Conservation (phyloP, 2,888 invertebrate species). For the Electrophaes corylata region DNA sequence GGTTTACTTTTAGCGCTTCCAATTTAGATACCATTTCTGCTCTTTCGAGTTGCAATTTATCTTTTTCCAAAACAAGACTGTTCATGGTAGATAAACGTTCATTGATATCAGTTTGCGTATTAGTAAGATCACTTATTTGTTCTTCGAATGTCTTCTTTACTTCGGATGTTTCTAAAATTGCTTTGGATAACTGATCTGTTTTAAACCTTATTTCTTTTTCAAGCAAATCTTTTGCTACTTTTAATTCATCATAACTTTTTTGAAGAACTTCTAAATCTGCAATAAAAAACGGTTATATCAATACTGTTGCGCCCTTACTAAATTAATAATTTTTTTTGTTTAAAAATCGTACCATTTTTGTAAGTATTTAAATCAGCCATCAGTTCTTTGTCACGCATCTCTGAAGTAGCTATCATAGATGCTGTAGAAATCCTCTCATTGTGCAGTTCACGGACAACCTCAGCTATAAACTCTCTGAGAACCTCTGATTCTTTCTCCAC, state of each 20-base stretch:
- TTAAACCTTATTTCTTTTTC: conserved; percentile 38
- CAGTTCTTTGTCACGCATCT: conserved; percentile 43
- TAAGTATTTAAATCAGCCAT: conserved; percentile 38
- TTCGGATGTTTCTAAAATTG: conserved; percentile 39
- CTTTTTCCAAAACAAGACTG: conserved; percentile 52
- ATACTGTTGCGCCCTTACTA: conserved; percentile 8
- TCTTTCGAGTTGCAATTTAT: conserved; percentile 35
- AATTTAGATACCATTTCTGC: conserved; percentile 30
- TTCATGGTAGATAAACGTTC: conserved; percentile 42
- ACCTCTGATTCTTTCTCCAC: conserved; percentile 37
- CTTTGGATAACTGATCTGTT: conserved; percentile 39
- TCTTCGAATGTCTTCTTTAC: conserved; percentile 46
- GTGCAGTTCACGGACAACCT: conserved; percentile 40
- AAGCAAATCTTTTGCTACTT: conserved; percentile 37
- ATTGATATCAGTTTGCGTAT: conserved; percentile 46
- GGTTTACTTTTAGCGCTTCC: conserved; percentile 29
- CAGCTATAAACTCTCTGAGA: conserved; percentile 36
- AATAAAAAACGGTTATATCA: background rate
- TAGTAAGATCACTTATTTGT: conserved; percentile 47
- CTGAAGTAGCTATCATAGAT: conserved; percentile 38
- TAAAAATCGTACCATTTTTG: conserved; percentile 48
- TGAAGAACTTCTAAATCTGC: conserved; percentile 48
- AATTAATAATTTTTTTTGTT: background rate
- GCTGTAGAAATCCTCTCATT: conserved; percentile 30
- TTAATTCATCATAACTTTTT: conserved; percentile 45